These are phyloP conservation scores for Rhinatrema bivittatum DNA, from an alignment of 2,797 vertebrate species.

Conservation along the genomic window DNA sequence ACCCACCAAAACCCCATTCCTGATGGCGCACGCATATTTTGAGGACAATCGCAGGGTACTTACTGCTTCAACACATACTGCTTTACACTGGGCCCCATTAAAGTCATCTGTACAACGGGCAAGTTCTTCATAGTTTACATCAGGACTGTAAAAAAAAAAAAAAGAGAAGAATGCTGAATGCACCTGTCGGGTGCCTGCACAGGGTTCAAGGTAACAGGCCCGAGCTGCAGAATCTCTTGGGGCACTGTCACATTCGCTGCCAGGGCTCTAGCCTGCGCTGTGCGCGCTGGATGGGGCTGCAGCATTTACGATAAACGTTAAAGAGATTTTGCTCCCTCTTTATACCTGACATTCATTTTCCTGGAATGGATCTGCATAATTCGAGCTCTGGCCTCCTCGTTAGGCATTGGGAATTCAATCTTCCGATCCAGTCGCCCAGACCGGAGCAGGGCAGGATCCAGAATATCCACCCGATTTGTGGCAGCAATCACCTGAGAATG, in stretches of 20 bases:
- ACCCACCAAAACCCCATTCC: background rate
- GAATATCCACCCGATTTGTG: conserved; percentile 93
- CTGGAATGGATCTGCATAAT: conserved; percentile 99
- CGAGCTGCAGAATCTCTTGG: too few relatives aligned
- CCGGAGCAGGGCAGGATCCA: conserved; percentile 91
- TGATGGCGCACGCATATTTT: background rate
- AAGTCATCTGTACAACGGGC: conserved; percentile 97
- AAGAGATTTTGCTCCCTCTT: too few relatives aligned
- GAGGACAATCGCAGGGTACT: conserved; percentile 33
- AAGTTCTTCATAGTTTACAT: conserved; percentile 95
- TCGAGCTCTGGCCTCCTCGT: conserved; percentile 92
- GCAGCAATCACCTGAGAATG: conserved; percentile 85
- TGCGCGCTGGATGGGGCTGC: too few relatives aligned
- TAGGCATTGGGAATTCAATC: conserved; percentile 98
- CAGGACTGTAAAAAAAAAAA: conserved; percentile 58
- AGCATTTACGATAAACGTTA: too few relatives aligned
- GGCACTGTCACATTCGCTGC: too few relatives aligned
- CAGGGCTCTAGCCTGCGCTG: too few relatives aligned
- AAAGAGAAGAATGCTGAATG: too few relatives aligned
- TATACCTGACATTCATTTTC: conserved; percentile 94
- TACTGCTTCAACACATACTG: conserved; percentile 93
- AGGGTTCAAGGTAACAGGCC: too few relatives aligned
- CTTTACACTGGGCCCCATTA: conserved; percentile 97
- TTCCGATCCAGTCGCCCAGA: conserved; percentile 94
- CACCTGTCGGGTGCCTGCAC: too few relatives aligned